phyloP scores from a whole-genome alignment of 23 tunicate genomes.

The Phallusia fumigata region DNA sequence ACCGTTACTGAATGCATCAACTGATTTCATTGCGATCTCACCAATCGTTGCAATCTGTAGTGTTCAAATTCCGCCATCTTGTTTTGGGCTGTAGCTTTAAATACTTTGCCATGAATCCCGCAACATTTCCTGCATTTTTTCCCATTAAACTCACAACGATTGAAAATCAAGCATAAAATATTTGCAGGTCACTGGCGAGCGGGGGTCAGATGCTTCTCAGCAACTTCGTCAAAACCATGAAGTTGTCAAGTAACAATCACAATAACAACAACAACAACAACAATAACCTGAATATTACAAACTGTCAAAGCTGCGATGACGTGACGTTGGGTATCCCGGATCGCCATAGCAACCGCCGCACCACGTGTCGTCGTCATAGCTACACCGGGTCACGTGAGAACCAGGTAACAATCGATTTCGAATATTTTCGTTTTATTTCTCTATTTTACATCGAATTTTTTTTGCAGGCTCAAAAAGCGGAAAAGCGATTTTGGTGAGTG shows the following conservation, averaged over 20 bases:
- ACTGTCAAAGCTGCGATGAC: not conserved
- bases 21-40: too few species aligned
- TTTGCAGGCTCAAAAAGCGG: not conserved
- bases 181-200: constrained; percentile 5
- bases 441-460: not conserved
- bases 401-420: not conserved
- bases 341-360: not conserved
- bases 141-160: too few species aligned
- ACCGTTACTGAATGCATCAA: too few species aligned
- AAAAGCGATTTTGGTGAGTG: not conserved
- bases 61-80: too few species aligned
- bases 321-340: not conserved
- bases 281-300: not conserved
- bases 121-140: too few species aligned
- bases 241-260: not conserved
- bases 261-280: constrained; percentile 7
- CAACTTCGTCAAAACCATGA: constrained; percentile 19
- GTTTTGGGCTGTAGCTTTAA: too few species aligned
- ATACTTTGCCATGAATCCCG: too few species aligned
- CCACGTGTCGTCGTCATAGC: not conserved
- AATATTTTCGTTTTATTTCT: not conserved
- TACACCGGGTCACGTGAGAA: not conserved
- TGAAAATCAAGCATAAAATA: too few species aligned
- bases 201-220: constrained; percentile 13
- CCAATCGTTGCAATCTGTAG: too few species aligned